These are phyloP conservation scores for Atethmia centrago DNA, from an alignment of 2,888 invertebrate species.

Conservation along the genomic window DNA sequence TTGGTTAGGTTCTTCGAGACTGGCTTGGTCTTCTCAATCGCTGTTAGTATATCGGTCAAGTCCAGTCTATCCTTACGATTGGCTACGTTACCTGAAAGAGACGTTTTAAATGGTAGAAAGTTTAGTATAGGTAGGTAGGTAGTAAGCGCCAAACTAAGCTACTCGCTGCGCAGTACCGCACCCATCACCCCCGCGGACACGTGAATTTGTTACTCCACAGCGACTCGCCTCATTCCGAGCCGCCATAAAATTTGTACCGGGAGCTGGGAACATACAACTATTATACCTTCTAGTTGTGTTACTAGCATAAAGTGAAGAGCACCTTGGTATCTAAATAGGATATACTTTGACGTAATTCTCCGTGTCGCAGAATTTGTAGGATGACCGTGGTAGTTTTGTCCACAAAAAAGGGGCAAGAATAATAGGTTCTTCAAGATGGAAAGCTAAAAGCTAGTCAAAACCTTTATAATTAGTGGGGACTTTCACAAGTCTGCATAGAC, in stretches of 20 bases:
- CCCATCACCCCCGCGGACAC: background rate
- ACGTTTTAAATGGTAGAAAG: background rate
- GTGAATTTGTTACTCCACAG: background rate
- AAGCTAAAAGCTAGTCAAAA: background rate
- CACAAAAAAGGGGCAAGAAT: background rate
- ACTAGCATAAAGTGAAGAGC: background rate
- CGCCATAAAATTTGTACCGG: background rate
- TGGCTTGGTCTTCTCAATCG: conserved; percentile 91
- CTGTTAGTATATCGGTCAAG: conserved; percentile 85
- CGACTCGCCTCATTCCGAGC: background rate
- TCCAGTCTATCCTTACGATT: conserved; percentile 83
- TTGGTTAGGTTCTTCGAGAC: conserved; percentile 90
- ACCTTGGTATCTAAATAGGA: background rate
- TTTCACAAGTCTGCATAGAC: background rate
- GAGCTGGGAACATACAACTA: background rate
- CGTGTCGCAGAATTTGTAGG: background rate
- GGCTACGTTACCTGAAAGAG: conserved; percentile 69
- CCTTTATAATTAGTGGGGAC: background rate
- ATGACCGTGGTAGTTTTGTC: background rate
- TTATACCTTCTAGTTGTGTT: background rate
- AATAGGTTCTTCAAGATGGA: background rate
- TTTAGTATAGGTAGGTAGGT: background rate
- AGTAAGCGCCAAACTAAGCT: background rate
- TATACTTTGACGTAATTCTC: background rate
- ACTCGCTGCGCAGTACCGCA: background rate